Conservation (phyloP, 2,113 vertebrate genomes). For the Triplophysa tibetana region DNA sequence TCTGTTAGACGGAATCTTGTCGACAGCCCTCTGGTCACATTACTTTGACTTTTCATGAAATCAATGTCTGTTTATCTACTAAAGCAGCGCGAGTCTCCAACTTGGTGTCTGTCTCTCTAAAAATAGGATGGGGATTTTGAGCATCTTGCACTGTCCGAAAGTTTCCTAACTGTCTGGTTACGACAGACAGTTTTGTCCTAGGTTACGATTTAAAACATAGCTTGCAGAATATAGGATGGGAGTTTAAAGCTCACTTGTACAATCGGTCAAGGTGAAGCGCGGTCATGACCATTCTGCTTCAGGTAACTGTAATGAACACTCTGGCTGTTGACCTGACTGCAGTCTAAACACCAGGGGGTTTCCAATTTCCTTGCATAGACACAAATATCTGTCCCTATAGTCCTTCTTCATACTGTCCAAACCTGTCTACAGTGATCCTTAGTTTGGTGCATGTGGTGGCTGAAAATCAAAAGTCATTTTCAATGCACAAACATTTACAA, state of each 20-base stretch:
- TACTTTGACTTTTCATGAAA: constrained; percentile 27
- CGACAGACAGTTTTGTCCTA: too few species aligned
- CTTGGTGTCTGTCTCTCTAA: not conserved
- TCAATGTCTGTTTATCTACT: too few species aligned
- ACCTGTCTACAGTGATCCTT: not conserved
- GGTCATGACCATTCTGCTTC: constrained; percentile 9
- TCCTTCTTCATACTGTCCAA: not conserved
- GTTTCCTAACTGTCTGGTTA: not conserved
- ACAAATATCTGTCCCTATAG: not conserved
- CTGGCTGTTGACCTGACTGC: constrained; percentile 1
- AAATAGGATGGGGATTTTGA: not conserved
- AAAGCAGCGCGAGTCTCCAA: not conserved
- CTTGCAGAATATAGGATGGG: not conserved
- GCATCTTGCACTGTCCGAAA: not conserved
- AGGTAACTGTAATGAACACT: constrained; percentile 26
- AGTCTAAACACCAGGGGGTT: constrained; percentile 18
- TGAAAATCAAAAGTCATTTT: too few species aligned
- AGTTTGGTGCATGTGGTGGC: not conserved
- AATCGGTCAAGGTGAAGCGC: not conserved
- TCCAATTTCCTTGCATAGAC: constrained; percentile 32
- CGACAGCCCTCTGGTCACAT: constrained; percentile 21
- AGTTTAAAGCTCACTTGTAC: not conserved
- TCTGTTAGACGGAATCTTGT: constrained; percentile 46
- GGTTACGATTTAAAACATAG: too few species aligned
- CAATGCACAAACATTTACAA: too few species aligned